Conservation (phyloP, 2,888 invertebrate genomes). For the Idaea biselata region DNA sequence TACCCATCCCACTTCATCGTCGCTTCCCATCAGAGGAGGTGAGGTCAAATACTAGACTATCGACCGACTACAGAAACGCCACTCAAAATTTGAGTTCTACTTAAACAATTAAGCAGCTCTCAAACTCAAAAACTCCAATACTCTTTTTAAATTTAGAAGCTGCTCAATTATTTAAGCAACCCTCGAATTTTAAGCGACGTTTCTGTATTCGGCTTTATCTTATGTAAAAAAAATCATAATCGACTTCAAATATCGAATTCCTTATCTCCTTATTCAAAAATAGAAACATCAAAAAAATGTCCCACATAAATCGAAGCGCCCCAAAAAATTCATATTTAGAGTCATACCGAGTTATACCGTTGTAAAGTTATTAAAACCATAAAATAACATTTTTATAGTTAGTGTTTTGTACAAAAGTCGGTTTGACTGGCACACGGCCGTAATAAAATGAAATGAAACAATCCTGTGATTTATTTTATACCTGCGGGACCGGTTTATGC, state of each 20-base stretch:
- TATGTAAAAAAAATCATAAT: neutral
- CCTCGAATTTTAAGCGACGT: no score
- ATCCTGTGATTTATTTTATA: constrained; percentile 73
- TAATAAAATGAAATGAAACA: constrained; percentile 76
- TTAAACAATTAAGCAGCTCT: no score
- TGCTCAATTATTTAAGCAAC: no score
- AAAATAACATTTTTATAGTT: constrained; percentile 63
- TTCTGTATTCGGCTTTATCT: no score
- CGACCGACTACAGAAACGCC: no score
- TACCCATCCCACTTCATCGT: no score
- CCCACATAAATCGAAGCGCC: constrained; percentile 15
- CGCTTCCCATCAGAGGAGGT: no score
- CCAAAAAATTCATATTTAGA: constrained; percentile 28
- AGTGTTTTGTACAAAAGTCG: constrained; percentile 54
- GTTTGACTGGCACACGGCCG: constrained; percentile 58
- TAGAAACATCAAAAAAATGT: constrained; percentile 22
- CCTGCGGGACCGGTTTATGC: constrained; percentile 56
- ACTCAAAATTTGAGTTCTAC: no score
- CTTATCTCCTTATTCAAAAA: constrained; percentile 7
- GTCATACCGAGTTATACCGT: constrained; percentile 20
- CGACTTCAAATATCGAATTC: constrained; percentile 1
- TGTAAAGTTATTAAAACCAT: constrained; percentile 57
- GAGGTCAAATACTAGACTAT: no score
- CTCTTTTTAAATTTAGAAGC: no score
- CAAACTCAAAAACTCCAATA: no score